Percentiles rank a stretch among this genome's conserved stretches.
Evolutionary conservation across 2,888 invertebrate genomes (phyloP).

Genomic region (Dorcus hopei): DNA sequence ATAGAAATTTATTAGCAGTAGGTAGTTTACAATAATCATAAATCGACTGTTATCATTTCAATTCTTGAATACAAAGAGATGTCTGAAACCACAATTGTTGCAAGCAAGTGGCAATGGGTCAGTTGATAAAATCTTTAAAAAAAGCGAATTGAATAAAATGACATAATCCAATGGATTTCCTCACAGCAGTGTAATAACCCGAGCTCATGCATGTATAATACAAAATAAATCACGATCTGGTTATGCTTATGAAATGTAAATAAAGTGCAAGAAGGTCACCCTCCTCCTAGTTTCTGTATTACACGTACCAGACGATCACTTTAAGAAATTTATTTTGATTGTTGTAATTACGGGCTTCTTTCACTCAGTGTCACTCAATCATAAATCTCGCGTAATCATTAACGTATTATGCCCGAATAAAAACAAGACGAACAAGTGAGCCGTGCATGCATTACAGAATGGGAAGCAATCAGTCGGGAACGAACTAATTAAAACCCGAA

Average conservation of each 20-base stretch:
- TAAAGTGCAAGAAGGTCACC: conserved; percentile 14
- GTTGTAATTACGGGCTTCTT: too few relatives aligned
- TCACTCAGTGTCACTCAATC: not conserved
- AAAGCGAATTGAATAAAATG: conserved; percentile 1
- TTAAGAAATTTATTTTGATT: too few relatives aligned
- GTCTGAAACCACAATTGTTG: not conserved
- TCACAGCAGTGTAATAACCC: conserved; percentile 17
- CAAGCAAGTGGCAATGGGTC: not conserved
- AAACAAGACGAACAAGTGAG: not conserved
- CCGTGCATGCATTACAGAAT: not conserved
- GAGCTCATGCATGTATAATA: conserved; percentile 20
- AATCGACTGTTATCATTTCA: too few relatives aligned
- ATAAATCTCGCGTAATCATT: conserved; percentile 11
- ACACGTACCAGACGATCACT: too few relatives aligned
- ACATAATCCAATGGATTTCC: conserved; percentile 13
- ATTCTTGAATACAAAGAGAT: not conserved
- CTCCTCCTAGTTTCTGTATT: too few relatives aligned
- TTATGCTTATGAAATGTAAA: conserved; percentile 21
- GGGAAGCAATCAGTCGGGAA: conserved; percentile 10
- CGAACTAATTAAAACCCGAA: conserved; percentile 19
- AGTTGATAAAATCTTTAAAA: not conserved
- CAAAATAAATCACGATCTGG: conserved; percentile 16
- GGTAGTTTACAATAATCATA: too few relatives aligned
- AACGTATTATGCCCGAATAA: not conserved
- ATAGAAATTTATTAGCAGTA: too few relatives aligned